Base-by-base conservation (phyloP, 2,888 invertebrate genomes). In the Drosophila differens region DNA sequence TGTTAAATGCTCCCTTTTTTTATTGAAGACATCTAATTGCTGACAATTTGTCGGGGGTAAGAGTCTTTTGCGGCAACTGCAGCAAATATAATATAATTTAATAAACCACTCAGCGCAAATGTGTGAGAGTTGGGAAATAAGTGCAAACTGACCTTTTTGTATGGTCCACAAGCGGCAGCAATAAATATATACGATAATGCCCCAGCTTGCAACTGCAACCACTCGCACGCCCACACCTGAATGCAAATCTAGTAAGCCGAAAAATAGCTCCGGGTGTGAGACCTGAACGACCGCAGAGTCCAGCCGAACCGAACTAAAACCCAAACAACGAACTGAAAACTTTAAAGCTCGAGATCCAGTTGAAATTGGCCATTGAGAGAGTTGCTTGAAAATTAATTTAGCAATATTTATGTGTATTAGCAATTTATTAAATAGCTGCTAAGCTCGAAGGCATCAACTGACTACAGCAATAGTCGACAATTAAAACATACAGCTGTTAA, bases 111-210 rank as follows among this genome's bases (percentile, higher is more conserved):
- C 25, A 22, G 30, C 49, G 47, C 35, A 39, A 53, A 51, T 39
- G 54, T 32, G 39, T 14, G 3, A 3, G 25, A n/a, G 28, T n/a
- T 51, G 14, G 57, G 5, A 22, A 22, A 28, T 33, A 62, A 59
- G 54, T 65, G 65, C 52, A 77, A 70, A 67, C 61, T 52, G 7
- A 64, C 37, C 57, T 57, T 55, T 57, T 33, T 39, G 35, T 28
- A 3, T 55, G 58, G 49, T 19, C 47, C 62, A 25, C 47, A 44
- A 78, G 61, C 39, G 44, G 61, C 69, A 60, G 70, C 82, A 75
- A 88, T 85, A 90, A 88, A 78, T 86, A 89, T 78, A 83, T 78
- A 78, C 74, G 81, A 72, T 79, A 81, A 86, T 77, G 80, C 71
- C 76, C 70, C 72, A 78, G 28, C 73, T 65, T 54, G 33, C 25